These are phyloP conservation scores for Stylophora pistillata DNA, from an alignment of 64 coral and sea anemone species.

Conservation along the genomic window DNA sequence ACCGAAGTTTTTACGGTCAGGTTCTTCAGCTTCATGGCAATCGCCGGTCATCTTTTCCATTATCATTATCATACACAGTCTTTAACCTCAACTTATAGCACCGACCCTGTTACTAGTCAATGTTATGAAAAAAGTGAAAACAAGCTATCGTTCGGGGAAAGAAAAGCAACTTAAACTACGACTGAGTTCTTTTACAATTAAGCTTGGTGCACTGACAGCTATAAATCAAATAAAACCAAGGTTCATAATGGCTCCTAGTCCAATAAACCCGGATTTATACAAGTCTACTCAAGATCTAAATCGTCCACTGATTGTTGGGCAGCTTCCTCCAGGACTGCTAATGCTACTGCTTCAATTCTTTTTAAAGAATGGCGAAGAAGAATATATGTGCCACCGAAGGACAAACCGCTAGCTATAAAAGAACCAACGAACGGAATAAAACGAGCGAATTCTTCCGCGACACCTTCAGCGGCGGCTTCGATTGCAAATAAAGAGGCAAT, in stretches of 20 bases:
- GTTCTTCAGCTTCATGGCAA: no score
- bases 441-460: conserved; percentile 9
- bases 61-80: no score
- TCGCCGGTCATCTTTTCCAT: no score
- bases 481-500: neutral
- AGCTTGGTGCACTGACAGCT: no score
- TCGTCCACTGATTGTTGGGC: neutral
- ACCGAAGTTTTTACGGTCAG: no score
- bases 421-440: conserved; percentile 30
- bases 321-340: neutral
- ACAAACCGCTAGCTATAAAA: conserved; percentile 24
- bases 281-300: conserved; percentile 14
- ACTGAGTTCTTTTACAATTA: no score
- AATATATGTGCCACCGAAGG: conserved; percentile 40
- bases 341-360: conserved; percentile 16
- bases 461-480: neutral
- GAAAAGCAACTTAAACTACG: no score
- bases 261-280: neutral
- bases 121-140: no score
- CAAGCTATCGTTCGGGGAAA: no score
- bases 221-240: no score
- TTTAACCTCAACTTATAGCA: no score
- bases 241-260: neutral
- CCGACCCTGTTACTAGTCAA: no score
- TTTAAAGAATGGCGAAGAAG: conserved; percentile 18